Conservation (phyloP, 2,888 invertebrate genomes). For the Atrina japonica region DNA sequence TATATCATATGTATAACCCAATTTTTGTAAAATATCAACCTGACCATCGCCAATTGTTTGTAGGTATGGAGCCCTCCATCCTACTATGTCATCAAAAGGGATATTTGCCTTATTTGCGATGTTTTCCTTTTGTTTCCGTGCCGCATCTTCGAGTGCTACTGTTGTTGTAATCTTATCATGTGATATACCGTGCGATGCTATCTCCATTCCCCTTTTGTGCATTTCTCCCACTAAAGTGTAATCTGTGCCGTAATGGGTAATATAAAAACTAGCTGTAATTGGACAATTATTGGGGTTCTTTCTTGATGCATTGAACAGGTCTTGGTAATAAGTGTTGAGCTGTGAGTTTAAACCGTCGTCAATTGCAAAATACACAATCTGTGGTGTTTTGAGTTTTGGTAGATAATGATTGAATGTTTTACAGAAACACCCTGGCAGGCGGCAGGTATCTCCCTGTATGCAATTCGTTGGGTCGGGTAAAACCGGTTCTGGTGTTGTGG, state of each 20-base stretch:
- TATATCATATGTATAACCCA: conserved; percentile 64
- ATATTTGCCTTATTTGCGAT: conserved; percentile 55
- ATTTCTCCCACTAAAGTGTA: conserved; percentile 98
- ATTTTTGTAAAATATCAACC: conserved; percentile 54
- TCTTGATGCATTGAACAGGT: conserved; percentile 26
- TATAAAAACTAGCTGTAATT: conserved; percentile 96
- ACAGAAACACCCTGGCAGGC: conserved; percentile 30
- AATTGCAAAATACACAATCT: conserved; percentile 38
- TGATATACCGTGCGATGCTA: conserved; percentile 96
- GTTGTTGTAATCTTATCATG: conserved; percentile 74
- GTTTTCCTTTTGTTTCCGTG: conserved; percentile 60
- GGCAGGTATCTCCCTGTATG: conserved; percentile 25
- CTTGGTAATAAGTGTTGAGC: conserved; percentile 11
- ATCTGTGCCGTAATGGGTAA: conserved; percentile 99
- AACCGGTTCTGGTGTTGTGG: too few relatives aligned
- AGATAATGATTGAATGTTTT: conserved; percentile 39
- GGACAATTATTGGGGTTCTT: conserved; percentile 86
- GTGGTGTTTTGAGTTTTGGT: conserved; percentile 28
- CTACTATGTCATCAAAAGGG: conserved; percentile 58
- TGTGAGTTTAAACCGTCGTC: conserved; percentile 25
- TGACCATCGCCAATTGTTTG: conserved; percentile 65
- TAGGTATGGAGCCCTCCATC: conserved; percentile 66
- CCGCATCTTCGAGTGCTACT: conserved; percentile 53
- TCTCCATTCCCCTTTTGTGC: conserved; percentile 86
- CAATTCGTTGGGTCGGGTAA: conserved; percentile 4